These are phyloP conservation scores for Prochilodus magdalenae DNA, from an alignment of 2,113 vertebrate genomes.

Conservation along the genomic window DNA sequence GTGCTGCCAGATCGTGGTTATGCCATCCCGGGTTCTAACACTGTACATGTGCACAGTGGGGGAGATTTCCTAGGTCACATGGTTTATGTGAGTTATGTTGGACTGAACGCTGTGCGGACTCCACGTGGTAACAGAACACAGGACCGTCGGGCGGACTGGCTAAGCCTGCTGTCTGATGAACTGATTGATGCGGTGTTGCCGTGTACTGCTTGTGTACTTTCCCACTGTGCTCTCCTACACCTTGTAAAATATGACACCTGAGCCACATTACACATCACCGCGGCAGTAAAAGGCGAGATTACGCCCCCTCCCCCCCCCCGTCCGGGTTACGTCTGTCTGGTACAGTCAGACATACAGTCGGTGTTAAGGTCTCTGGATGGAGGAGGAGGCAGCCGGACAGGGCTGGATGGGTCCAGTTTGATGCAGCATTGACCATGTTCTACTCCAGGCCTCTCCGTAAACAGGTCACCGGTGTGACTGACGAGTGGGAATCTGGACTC, in stretches of 20 bases:
- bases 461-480: background rate
- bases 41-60: too few relatives aligned
- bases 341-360: background rate
- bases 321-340: background rate
- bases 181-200: too few relatives aligned
- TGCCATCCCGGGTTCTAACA: too few relatives aligned
- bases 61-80: too few relatives aligned
- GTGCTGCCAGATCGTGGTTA: too few relatives aligned
- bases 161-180: too few relatives aligned
- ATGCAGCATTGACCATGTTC: background rate
- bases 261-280: slow-evolving; percentile 4
- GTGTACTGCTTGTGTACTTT: too few relatives aligned
- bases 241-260: background rate
- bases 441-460: too few relatives aligned
- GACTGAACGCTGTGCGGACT: too few relatives aligned
- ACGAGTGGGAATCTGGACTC: background rate
- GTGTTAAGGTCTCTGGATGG: background rate
- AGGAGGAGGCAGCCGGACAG: background rate
- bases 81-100: too few relatives aligned
- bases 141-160: too few relatives aligned
- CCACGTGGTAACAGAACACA: too few relatives aligned
- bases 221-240: background rate
- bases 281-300: background rate
- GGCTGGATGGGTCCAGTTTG: background rate
- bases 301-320: background rate